phyloP scores from a whole-genome alignment of 2,888 invertebrate species.

The Chrysina gloriosa region DNA sequence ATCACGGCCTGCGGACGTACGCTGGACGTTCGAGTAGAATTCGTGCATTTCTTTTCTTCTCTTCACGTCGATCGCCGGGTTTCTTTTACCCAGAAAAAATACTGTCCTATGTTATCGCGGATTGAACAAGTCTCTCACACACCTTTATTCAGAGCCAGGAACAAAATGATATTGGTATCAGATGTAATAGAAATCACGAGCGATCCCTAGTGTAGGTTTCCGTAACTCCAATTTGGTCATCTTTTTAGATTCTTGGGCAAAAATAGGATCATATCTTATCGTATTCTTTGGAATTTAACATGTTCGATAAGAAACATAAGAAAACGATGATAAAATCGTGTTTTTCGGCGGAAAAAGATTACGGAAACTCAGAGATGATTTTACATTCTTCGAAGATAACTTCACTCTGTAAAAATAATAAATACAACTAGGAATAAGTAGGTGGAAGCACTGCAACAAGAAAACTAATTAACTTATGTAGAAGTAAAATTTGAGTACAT shows the following conservation, averaged over 20 bases:
- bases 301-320: no score
- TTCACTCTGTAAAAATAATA: no score
- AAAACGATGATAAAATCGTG: no score
- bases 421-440: no score
- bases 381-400: no score
- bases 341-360: no score
- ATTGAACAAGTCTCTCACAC: constrained; percentile 49
- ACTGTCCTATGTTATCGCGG: constrained; percentile 45
- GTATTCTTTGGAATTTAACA: no score
- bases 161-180: constrained; percentile 48
- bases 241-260: constrained; percentile 21
- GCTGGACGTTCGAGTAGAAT: constrained; percentile 45
- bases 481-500: no score
- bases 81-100: no score
- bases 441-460: no score
- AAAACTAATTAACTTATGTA: no score
- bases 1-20: constrained; percentile 46
- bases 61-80: constrained; percentile 42
- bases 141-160: constrained; percentile 49
- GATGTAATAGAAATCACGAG: constrained; percentile 25
- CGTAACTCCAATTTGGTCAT: constrained; percentile 27
- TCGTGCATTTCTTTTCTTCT: constrained; percentile 46
- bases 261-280: not conserved
- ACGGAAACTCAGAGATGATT: no score
- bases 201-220: constrained; percentile 40